Evolutionary conservation across 1,140 invertebrate species (phyloP), one percentile per base, ranked within the genome.

Genomic region (Macrocentrus cingulum): DNA sequence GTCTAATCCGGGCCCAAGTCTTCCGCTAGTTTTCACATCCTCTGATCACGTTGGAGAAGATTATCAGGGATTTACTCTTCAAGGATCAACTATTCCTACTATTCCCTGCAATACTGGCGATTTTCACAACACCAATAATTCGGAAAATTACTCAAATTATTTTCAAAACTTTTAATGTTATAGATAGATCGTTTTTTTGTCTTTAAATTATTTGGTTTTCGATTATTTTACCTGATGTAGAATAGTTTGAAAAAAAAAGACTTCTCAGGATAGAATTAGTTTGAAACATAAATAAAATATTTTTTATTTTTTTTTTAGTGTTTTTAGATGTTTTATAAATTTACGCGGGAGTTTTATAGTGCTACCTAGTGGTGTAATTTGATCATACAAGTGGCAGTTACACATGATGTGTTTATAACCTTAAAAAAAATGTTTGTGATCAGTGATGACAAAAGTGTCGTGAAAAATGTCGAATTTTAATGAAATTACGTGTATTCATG

Each of bases 91-190:
- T 59, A 89, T 90, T 72, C 87, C 86, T 8, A 88, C 84, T 19
- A 89, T 90, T 67, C 87, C 87, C 4, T 90, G 88, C 71, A 87
- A 83, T 52, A 88, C 87, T 3, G 87, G 87, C 2, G 84, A 87
- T 58, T 70, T 75, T 46, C 69, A 69, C 34, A 70, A 66, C 44
- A 55, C 64, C 36, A 71, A 79, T 8, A 61, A 75, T 29, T 61
- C 68, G 1, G 69, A 71, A 22, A 60, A 58, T 58, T 74, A 70
- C 60, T 54, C 69, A 16, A 61, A 34, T 55, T 69, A 66, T 53
- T 71, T 70, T 29, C 66, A 72, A 48, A 73, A 68, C 42, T 66
- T 66, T 55, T 74, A 69, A 60, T 45, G 8, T 5, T 22, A 2
- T 13, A 34, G 6, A 25, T 29, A 11, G 18, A 8, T 2, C 42